phyloP scores from a whole-genome alignment of 2,113 vertebrate species.

The Scophthalmus maximus region DNA sequence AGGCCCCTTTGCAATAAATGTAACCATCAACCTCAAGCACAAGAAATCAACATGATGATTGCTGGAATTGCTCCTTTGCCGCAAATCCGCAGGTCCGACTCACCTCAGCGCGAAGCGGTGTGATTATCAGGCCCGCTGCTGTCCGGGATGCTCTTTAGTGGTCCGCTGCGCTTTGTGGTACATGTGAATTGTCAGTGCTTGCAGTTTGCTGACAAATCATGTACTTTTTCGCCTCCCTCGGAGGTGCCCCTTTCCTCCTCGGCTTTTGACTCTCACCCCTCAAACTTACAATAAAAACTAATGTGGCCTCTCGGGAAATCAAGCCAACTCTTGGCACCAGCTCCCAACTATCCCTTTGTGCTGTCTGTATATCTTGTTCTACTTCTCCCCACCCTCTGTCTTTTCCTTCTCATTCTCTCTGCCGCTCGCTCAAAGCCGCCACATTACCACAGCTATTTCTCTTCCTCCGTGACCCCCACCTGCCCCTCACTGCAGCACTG shows the following conservation, averaged over 20 bases:
- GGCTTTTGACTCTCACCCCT: constrained; percentile 39
- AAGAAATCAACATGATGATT: constrained; percentile 34
- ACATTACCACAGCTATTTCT: not conserved
- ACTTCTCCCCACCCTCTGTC: not conserved
- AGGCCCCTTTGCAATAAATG: constrained; percentile 23
- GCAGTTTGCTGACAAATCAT: constrained; percentile 74
- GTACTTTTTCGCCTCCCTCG: constrained; percentile 48
- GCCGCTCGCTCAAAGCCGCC: constrained; percentile 19
- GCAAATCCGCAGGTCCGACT: constrained; percentile 17
- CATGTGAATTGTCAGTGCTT: constrained; percentile 31
- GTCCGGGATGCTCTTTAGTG: constrained; percentile 46
- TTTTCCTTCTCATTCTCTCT: constrained; percentile 27
- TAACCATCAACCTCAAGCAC: constrained; percentile 26
- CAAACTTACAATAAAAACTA: constrained; percentile 69
- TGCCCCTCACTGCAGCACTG: constrained; percentile 29
- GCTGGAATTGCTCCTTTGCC: constrained; percentile 42
- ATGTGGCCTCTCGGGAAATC: constrained; percentile 73
- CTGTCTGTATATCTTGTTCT: constrained; percentile 31
- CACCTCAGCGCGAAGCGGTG: constrained; percentile 28
- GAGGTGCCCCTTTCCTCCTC: constrained; percentile 34
- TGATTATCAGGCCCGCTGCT: constrained; percentile 35
- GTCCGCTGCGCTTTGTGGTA: constrained; percentile 47
- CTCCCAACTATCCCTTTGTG: constrained; percentile 62
- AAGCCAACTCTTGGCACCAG: constrained; percentile 57
- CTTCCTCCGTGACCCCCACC: constrained; percentile 31